Evolutionary conservation across 2,113 vertebrate genomes (phyloP), one percentile per base, ranked within the genome.

Genomic region (Hystrix brachyura): DNA sequence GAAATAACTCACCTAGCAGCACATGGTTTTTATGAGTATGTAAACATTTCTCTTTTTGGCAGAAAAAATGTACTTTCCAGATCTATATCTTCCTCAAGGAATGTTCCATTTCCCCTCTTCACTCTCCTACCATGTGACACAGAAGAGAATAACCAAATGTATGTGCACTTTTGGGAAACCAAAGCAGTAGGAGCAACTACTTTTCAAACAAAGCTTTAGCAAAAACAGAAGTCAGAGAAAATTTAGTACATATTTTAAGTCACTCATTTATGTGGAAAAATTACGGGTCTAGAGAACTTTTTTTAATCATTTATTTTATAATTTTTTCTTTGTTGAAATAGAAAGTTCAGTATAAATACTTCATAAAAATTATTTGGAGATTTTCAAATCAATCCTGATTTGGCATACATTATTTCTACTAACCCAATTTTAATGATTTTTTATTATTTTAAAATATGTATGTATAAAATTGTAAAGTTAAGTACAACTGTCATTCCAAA

Each of bases 141-240:
- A 67, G 59, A 85, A 81, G 3, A 90, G n/a, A 74, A 95, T 79
- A 86, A 94, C 64, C 91, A 94, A 78, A 32, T 71, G 43, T 57
- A 7, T 64, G 55, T 59, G 23, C 18, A 71, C 78, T 81, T 89
- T 88, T 0, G 15, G 85, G 95, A 76, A 97, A 94, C 64, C 84
- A 83, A 86, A 93, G 92, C 64, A 97, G 84, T 94, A 96, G 43
- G 8, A 0, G 12, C 59, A 96, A 97, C 84, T 67, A 64, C 65
- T 97, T 97, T 96, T 93, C 92, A 97, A 96, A 72, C 74, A 96
- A 93, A 98, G 65, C 94, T 96, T 97, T 92, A 23, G 90, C 21
- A 83, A 72, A 97, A 98, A 65, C 43, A 97, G 65, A 95, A 96
- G 34, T 97, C 69, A 43, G 57, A 79, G 78, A 32, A 87, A 81